A percentile compares a stretch with the other conserved stretches of the same genome.
These are phyloP conservation scores for Nematostella vectensis DNA, from an alignment of 92 coral and sea anemone species.

Conservation along the genomic window DNA sequence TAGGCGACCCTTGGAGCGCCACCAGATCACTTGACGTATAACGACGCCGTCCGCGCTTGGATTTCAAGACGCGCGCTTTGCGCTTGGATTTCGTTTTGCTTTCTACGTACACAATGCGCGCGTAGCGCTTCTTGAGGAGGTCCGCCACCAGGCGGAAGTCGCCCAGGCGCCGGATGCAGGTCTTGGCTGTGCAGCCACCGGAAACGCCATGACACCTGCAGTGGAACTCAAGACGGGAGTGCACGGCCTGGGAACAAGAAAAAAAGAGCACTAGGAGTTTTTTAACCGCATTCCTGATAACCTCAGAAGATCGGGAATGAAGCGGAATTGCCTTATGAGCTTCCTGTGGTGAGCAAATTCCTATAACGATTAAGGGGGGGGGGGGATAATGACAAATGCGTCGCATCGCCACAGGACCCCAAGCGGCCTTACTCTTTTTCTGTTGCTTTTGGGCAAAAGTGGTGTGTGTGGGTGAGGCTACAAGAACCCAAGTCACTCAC, in stretches of 20 bases:
- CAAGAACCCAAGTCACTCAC: no score
- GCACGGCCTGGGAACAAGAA: constrained; percentile 58
- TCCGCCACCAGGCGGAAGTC: constrained; percentile 47
- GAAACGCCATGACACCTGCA: constrained; percentile 90
- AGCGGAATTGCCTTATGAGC: no score
- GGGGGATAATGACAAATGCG: no score
- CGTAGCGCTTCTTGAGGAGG: constrained; percentile 40
- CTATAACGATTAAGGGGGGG: no score
- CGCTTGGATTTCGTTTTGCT: constrained; percentile 14
- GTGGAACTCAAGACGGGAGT: constrained; percentile 47
- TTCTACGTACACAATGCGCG: constrained; percentile 32
- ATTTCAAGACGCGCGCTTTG: constrained; percentile 13
- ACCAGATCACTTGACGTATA: constrained; percentile 38
- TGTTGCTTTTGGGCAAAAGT: no score
- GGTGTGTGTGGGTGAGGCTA: no score
- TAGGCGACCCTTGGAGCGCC: constrained; percentile 44
- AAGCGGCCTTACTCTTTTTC: no score
- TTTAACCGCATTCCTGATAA: background rate
- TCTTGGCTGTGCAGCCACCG: constrained; percentile 52
- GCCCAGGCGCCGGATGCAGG: constrained; percentile 70
- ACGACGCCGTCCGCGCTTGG: constrained; percentile 16
- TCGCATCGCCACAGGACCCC: no score
- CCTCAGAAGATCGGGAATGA: no score
- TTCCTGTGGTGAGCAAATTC: no score
- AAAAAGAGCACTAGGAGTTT: background rate